phyloP scores from a whole-genome alignment of 2,888 invertebrate genomes.

The Teinopalpus imperialis region DNA sequence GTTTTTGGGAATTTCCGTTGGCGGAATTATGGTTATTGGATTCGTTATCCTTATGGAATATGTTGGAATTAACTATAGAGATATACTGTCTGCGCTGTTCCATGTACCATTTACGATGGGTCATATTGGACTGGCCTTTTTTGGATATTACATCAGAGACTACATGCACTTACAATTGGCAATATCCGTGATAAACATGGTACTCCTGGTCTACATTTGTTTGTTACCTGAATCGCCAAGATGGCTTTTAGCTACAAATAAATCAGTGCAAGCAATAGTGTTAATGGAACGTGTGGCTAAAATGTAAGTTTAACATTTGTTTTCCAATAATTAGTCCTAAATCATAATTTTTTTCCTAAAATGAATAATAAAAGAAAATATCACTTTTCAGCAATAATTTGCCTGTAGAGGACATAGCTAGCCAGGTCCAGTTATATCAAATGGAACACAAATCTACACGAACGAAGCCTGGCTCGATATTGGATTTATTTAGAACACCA shows the following conservation, averaged over 20 bases:
- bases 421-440: slow-evolving; percentile 56
- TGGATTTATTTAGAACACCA: slow-evolving; percentile 85
- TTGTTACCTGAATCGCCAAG: slow-evolving; percentile 89
- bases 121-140: slow-evolving; percentile 81
- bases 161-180: slow-evolving; percentile 85
- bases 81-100: slow-evolving; percentile 81
- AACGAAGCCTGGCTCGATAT: slow-evolving; percentile 62
- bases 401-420: slow-evolving; percentile 63
- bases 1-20: slow-evolving; percentile 87
- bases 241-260: slow-evolving; percentile 87
- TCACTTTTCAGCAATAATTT: slow-evolving; percentile 54
- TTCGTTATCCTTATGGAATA: slow-evolving; percentile 84
- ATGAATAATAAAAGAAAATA: background rate
- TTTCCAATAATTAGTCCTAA: slow-evolving; percentile 7
- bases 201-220: slow-evolving; percentile 85
- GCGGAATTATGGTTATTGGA: slow-evolving; percentile 86
- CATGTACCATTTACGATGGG: slow-evolving; percentile 86
- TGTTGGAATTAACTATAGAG: slow-evolving; percentile 77
- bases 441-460: slow-evolving; percentile 40
- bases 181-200: slow-evolving; percentile 78
- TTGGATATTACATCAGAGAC: slow-evolving; percentile 84
- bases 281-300: slow-evolving; percentile 85
- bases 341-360: background rate
- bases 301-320: slow-evolving; percentile 42
- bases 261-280: slow-evolving; percentile 80